Conservation (phyloP, 2,888 invertebrate species). For the Zaprionus obscuricornis region DNA sequence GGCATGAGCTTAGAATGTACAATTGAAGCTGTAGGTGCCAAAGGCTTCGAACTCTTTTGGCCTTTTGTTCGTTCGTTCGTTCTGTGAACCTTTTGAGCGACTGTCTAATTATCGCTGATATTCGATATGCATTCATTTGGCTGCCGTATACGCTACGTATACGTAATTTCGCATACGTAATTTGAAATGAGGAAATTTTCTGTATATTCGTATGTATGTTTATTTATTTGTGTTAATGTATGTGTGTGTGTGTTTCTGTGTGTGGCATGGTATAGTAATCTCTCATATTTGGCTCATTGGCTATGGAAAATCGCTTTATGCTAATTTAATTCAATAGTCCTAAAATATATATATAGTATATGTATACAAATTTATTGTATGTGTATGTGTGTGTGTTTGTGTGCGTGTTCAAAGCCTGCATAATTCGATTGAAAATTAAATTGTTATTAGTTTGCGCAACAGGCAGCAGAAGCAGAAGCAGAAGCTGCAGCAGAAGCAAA, state of each 20-base stretch:
- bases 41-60: no score
- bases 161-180: constrained; percentile 21
- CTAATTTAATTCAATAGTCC: constrained; percentile 46
- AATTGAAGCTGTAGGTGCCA: no score
- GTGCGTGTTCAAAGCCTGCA: constrained; percentile 45
- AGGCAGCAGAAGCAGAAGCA: constrained; percentile 27
- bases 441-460: constrained; percentile 73
- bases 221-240: neutral
- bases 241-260: neutral
- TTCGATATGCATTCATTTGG: constrained; percentile 3
- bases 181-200: neutral
- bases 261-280: constrained; percentile 8
- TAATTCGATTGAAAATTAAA: constrained; percentile 73
- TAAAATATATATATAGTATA: constrained; percentile 16
- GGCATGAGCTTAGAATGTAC: constrained; percentile 18
- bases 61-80: no score
- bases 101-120: constrained; percentile 6
- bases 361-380: constrained; percentile 2
- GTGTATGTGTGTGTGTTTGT: constrained; percentile 7
- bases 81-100: constrained; percentile 6
- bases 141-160: constrained; percentile 33
- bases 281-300: constrained; percentile 25
- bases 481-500: constrained; percentile 7
- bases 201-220: neutral
- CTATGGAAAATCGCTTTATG: constrained; percentile 58